Percentiles rank a stretch among this genome's conserved stretches.
These are phyloP conservation scores for Orthonevra nobilis DNA, from an alignment of 2,888 invertebrate species.

Conservation along the genomic window DNA sequence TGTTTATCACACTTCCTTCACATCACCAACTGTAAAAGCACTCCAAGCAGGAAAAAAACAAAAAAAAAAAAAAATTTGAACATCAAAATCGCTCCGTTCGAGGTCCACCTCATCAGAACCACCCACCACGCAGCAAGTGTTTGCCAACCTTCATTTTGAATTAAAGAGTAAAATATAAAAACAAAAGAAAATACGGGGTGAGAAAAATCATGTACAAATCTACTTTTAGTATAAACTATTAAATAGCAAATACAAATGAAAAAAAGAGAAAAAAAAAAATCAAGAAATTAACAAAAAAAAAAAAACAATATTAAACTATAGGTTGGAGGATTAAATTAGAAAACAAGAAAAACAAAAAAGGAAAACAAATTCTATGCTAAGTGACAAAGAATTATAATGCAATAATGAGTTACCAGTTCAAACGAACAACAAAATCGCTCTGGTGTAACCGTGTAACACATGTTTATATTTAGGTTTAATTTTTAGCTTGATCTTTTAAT, in stretches of 20 bases:
- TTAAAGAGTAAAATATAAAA: slow-evolving; percentile 12
- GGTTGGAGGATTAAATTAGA: slow-evolving; percentile 38
- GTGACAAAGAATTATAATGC: slow-evolving; percentile 59
- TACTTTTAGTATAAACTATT: slow-evolving; percentile 68
- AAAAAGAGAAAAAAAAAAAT: slow-evolving; percentile 46
- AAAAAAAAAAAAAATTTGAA: too few relatives aligned
- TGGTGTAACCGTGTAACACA: slow-evolving; percentile 56
- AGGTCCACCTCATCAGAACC: slow-evolving; percentile 38
- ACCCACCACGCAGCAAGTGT: slow-evolving; percentile 33
- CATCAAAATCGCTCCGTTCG: not conserved
- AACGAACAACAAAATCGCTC: slow-evolving; percentile 14
- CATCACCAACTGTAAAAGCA: slow-evolving; percentile 19
- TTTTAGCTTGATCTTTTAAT: slow-evolving; percentile 39
- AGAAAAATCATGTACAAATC: slow-evolving; percentile 69
- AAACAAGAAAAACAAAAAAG: slow-evolving; percentile 4
- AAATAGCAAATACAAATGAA: slow-evolving; percentile 62
- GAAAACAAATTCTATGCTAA: slow-evolving; percentile 37
- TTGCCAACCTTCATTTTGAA: slow-evolving; percentile 33
- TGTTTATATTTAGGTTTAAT: slow-evolving; percentile 27
- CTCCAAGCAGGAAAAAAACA: slow-evolving; percentile 5
- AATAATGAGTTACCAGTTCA: slow-evolving; percentile 58
- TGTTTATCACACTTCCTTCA: not conserved
- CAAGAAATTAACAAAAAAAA: slow-evolving; percentile 33
- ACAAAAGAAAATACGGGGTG: slow-evolving; percentile 39
- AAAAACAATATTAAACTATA: slow-evolving; percentile 50